These are phyloP conservation scores for Scytalopus superciliaris DNA, from an alignment of 2,113 vertebrate genomes.

Conservation along the genomic window DNA sequence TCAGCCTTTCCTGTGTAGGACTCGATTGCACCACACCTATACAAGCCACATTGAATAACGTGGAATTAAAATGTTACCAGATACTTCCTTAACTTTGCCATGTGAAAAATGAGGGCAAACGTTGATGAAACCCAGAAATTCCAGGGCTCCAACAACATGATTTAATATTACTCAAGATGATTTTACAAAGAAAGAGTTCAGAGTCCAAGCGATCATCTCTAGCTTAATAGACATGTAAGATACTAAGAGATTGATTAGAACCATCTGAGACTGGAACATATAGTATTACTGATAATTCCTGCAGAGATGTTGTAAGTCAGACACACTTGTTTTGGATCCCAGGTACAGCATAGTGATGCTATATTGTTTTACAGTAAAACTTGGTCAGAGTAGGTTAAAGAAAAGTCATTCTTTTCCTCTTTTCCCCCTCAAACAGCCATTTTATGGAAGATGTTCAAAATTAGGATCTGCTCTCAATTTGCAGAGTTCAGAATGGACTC, in stretches of 20 bases:
- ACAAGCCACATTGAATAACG: conserved; percentile 50
- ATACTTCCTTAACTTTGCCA: conserved; percentile 62
- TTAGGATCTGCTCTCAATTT: conserved; percentile 28
- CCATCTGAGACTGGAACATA: conserved; percentile 34
- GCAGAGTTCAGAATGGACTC: conserved; percentile 9
- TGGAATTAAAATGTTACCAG: conserved; percentile 71
- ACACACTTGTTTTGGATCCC: neutral
- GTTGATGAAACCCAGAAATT: conserved; percentile 45
- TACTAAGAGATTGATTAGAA: conserved; percentile 17
- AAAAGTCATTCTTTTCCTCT: conserved; percentile 25
- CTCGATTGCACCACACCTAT: conserved; percentile 72
- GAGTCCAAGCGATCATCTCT: conserved; percentile 13
- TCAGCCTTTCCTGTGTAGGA: conserved; percentile 70
- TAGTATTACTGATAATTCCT: conserved; percentile 55
- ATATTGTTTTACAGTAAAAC: conserved; percentile 28
- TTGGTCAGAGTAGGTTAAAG: conserved; percentile 15
- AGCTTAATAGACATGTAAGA: conserved; percentile 32
- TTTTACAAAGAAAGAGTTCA: conserved; percentile 45
- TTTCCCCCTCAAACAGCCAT: neutral
- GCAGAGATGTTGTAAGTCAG: conserved; percentile 28
- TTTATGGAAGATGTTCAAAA: conserved; percentile 21
- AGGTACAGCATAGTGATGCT: neutral
- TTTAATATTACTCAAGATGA: conserved; percentile 45
- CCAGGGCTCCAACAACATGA: conserved; percentile 5
- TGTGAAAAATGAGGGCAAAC: conserved; percentile 55